Conservation (phyloP, 2,888 invertebrate genomes). For the Cotesia congregata region DNA sequence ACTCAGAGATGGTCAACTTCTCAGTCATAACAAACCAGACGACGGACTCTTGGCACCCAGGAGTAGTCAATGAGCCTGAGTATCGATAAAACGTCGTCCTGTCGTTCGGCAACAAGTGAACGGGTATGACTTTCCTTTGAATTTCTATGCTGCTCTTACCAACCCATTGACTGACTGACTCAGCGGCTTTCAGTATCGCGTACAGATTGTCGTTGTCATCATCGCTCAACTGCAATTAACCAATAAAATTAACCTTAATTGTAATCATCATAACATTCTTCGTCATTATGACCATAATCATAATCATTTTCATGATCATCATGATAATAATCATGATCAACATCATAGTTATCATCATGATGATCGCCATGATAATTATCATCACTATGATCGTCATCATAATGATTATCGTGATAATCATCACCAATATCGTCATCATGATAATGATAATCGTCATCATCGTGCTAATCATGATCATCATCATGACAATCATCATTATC, state of each 20-base stretch:
- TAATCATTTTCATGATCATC: too few species aligned
- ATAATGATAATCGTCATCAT: too few species aligned
- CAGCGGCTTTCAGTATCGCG: constrained; percentile 54
- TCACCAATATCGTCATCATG: too few species aligned
- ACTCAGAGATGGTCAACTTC: constrained; percentile 72
- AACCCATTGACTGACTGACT: constrained; percentile 53
- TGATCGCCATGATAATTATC: too few species aligned
- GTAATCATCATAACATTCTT: too few species aligned
- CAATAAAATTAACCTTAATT: constrained; percentile 21
- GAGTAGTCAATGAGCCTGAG: constrained; percentile 82
- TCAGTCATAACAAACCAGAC: constrained; percentile 78
- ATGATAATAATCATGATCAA: too few species aligned
- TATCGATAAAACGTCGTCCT: constrained; percentile 76
- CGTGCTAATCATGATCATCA: too few species aligned
- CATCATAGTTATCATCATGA: too few species aligned
- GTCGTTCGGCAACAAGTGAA: constrained; percentile 74
- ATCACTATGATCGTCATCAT: too few species aligned
- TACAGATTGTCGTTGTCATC: constrained; percentile 56
- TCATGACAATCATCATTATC: too few species aligned
- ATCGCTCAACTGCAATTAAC: constrained; percentile 52
- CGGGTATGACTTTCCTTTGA: constrained; percentile 58
- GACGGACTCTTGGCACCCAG: constrained; percentile 81
- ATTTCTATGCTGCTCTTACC: constrained; percentile 46
- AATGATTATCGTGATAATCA: too few species aligned
- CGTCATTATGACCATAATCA: too few species aligned